phyloP scores from a whole-genome alignment of 2,888 invertebrate genomes.

The Clanis bilineata region DNA sequence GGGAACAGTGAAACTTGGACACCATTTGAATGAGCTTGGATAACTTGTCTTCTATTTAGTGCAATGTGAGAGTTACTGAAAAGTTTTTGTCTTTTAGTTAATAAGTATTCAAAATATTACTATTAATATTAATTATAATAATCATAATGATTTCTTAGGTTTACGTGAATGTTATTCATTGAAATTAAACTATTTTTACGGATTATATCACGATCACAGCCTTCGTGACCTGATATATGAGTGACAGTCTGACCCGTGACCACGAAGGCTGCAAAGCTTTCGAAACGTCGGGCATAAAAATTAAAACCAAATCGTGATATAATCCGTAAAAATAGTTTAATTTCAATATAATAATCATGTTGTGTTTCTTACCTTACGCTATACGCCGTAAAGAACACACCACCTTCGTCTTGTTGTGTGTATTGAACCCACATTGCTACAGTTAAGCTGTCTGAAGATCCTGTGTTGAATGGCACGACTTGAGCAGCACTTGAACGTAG shows the following conservation, averaged over 20 bases:
- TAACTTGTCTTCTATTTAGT: slow-evolving; percentile 88
- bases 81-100: slow-evolving; percentile 13
- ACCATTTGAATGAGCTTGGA: slow-evolving; percentile 96
- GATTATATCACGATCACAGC: no score
- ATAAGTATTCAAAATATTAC: slow-evolving; percentile 11
- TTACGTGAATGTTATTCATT: no score
- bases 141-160: no score
- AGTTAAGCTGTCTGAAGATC: slow-evolving; percentile 89
- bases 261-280: no score
- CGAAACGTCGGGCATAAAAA: no score
- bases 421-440: slow-evolving; percentile 99
- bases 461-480: slow-evolving; percentile 94
- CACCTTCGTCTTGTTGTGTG: slow-evolving; percentile 94
- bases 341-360: no score
- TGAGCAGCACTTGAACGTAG: slow-evolving; percentile 95
- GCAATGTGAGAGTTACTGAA: slow-evolving; percentile 90
- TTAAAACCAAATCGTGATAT: no score
- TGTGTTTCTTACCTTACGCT: slow-evolving; percentile 86
- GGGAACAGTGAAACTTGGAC: slow-evolving; percentile 95
- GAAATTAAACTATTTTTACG: no score
- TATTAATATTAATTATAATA: not conserved
- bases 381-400: slow-evolving; percentile 96
- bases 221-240: no score
- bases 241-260: no score
- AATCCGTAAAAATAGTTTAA: no score